Evolutionary conservation across 2,797 vertebrate species (phyloP), one percentile per base, ranked within the genome.

Genomic region (Gouania willdenowi): DNA sequence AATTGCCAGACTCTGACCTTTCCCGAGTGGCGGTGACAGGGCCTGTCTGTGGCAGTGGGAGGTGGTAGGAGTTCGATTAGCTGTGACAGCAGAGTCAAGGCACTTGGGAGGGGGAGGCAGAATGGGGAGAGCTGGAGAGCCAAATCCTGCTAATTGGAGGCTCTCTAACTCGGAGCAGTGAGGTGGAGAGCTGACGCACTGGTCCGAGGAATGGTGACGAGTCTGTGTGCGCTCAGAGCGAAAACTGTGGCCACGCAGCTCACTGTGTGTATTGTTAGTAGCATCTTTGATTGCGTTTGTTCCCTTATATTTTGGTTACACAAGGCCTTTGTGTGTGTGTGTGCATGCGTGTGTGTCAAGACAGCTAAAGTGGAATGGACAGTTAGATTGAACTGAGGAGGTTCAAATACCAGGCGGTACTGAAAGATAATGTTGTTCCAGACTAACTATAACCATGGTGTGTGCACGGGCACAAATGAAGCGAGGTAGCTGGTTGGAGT

Each of bases 1-100:
- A 89, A 89, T 89, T 89, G 83, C 81, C 69, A 75, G 75, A 61
- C 77, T 74, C 75, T 89, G 87, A 90, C 88, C 88, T 89, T 88
- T 88, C 76, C 75, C 31, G 68, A 75, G 81, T 69, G 26, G 75
- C 73, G 25, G 79, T 86, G 83, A 89, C 86, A 85, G 74, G 79
- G 68, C 70, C 80, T 83, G 79, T 84, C 81, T 76, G 77, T 68
- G 62, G 83, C 54, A 3, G 77, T 65, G 66, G 78, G 84, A 85
- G 83, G 84, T 82, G 82, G 77, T 68, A 74, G 74, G 26, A n/a
- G 75, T 71, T 83, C 85, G 87, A 90, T 89, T 87, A 85, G 77
- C 64, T 73, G 69, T 81, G 81, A 77, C 73, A 76, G 79, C 64
- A 53, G 42, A 74, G 61, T 20, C 10, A 8, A 48, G 60, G 62